Conservation (phyloP, 2,888 invertebrate species). For the Ochropleura leucogaster region DNA sequence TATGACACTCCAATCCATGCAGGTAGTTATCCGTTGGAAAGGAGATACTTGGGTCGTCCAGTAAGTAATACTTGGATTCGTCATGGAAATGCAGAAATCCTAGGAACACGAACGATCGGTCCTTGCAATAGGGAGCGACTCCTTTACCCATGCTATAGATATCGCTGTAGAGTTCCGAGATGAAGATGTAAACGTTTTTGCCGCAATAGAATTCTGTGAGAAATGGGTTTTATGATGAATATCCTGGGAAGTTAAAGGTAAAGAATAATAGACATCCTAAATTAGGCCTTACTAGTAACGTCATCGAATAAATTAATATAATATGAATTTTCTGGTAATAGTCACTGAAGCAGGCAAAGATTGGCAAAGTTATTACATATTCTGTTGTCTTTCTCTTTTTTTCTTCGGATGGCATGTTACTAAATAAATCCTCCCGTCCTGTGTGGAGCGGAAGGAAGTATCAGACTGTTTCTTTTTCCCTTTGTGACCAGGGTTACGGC, state of each 20-base stretch:
- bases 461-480: no score
- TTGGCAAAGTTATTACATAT: no score
- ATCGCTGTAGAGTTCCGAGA: constrained; percentile 86
- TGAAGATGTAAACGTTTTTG: constrained; percentile 85
- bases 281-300: no score
- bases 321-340: no score
- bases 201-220: constrained; percentile 86
- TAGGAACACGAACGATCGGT: constrained; percentile 84
- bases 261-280: background rate
- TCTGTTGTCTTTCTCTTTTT: no score
- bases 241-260: background rate
- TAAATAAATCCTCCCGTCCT: no score
- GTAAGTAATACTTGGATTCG: constrained; percentile 83
- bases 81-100: constrained; percentile 86
- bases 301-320: no score
- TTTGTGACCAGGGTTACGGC: no score
- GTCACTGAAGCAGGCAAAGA: no score
- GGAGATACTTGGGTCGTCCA: constrained; percentile 84
- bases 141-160: constrained; percentile 86
- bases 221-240: background rate
- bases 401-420: no score
- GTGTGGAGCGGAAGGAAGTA: no score
- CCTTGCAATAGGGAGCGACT: constrained; percentile 84
- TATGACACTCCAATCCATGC: constrained; percentile 86
- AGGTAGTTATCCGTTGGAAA: constrained; percentile 86